Evolutionary conservation across 2,113 vertebrate species (phyloP).

Genomic region (Tamias sibiricus): DNA sequence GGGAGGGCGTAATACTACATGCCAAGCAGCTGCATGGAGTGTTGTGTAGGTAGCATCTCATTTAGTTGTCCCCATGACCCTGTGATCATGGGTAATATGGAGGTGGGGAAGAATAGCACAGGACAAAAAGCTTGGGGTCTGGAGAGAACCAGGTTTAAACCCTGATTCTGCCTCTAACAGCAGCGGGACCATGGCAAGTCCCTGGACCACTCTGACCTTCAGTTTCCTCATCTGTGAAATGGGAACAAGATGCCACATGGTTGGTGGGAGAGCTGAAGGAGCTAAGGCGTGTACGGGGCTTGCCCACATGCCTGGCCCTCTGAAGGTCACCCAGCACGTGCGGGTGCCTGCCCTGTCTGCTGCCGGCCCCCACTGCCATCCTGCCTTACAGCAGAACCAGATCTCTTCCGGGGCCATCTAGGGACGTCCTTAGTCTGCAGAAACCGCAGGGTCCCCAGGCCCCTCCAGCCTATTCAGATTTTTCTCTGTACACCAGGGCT

Average conservation of each 20-base stretch:
- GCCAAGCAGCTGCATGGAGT: neutral
- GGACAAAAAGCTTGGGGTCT: neutral
- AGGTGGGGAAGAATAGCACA: neutral
- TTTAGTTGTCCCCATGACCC: neutral
- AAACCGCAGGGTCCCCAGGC: neutral
- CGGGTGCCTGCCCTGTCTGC: neutral
- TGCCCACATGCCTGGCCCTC: neutral
- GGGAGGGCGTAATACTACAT: rapidly evolving
- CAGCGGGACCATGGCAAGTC: neutral
- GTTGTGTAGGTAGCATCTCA: neutral
- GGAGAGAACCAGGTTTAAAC: neutral
- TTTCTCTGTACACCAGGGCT: slow-evolving; percentile 16
- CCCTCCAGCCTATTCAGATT: slow-evolving; percentile 25
- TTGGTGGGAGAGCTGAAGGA: neutral
- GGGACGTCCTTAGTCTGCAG: neutral
- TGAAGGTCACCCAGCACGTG: neutral
- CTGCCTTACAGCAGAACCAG: neutral
- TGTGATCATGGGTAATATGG: neutral
- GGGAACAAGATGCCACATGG: neutral
- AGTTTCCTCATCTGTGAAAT: neutral
- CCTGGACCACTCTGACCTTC: neutral
- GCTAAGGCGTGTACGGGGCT: too few relatives aligned
- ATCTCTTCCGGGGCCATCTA: neutral
- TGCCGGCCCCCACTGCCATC: neutral
- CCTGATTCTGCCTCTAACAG: neutral